phyloP scores from a whole-genome alignment of 2,797 vertebrate genomes.

The Alauda arvensis region DNA sequence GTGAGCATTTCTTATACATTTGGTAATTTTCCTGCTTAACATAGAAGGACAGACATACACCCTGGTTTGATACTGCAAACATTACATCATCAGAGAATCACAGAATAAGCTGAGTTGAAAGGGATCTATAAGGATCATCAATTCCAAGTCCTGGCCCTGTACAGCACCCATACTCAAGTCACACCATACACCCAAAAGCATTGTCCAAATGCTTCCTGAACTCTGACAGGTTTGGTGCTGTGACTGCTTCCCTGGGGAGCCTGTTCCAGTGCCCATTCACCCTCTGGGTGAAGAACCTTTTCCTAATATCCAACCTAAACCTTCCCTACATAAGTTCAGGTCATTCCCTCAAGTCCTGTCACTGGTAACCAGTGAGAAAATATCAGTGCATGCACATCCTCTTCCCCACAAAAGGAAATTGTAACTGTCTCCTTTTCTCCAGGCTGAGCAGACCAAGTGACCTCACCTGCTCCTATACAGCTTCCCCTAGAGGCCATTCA shows the following conservation, averaged over 20 bases:
- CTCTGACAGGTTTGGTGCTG: not conserved
- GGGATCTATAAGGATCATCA: accelerated
- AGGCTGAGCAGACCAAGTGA: not conserved
- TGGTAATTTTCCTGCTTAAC: not conserved
- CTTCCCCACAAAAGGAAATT: not conserved
- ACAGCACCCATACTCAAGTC: not conserved
- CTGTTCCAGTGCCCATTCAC: not conserved
- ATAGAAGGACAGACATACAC: not conserved
- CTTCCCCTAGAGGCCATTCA: not conserved
- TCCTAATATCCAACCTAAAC: not conserved
- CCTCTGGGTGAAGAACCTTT: not conserved
- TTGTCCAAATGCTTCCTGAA: not conserved
- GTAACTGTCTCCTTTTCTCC: not conserved
- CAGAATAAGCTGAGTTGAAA: not conserved
- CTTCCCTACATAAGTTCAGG: not conserved
- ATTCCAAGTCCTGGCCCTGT: not conserved
- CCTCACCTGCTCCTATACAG: not conserved
- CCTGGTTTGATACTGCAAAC: not conserved
- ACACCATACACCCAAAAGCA: accelerated
- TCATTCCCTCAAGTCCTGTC: not conserved
- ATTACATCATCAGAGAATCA: not conserved
- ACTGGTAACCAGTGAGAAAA: not conserved
- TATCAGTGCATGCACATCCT: no score
- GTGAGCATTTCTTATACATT: not conserved
- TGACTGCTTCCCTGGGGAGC: not conserved